A percentile compares a stretch with the other conserved stretches of the same genome.
phyloP scores from a whole-genome alignment of 2,888 invertebrate genomes.

The Cephus sareptanus region DNA sequence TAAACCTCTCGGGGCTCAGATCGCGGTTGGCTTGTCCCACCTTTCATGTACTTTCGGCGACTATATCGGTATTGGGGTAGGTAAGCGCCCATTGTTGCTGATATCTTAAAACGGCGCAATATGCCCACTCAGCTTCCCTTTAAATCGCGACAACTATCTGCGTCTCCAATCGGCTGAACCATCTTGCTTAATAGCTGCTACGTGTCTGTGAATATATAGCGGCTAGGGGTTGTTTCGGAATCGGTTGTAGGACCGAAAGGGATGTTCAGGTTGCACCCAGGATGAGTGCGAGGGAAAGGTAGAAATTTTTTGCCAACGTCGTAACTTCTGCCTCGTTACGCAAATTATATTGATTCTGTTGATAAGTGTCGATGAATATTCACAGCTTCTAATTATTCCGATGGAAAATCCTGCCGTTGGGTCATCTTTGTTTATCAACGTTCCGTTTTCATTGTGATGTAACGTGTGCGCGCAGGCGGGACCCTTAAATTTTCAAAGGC shows the following conservation, averaged over 20 bases:
- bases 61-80: not conserved
- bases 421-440: not conserved
- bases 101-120: constrained; percentile 27
- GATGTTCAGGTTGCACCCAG: not conserved
- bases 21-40: constrained; percentile 3
- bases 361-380: not conserved
- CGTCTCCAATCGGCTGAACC: constrained; percentile 42
- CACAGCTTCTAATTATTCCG: not conserved
- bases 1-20: constrained; percentile 8
- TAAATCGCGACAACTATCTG: constrained; percentile 49
- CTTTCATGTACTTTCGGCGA: constrained; percentile 6
- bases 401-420: not conserved
- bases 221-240: not conserved
- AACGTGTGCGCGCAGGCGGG: not conserved
- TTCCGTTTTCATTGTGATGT: not conserved
- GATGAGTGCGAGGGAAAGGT: not conserved
- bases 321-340: constrained; percentile 15
- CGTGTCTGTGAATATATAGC: constrained; percentile 60
- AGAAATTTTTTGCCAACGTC: not conserved
- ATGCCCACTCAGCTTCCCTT: constrained; percentile 49
- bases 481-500: not conserved
- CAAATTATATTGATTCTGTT: constrained; percentile 14
- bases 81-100: constrained; percentile 14
- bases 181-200: constrained; percentile 57
- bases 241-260: not conserved